Conservation (phyloP, 2,888 invertebrate species). For the Patella ulyssiponensis region DNA sequence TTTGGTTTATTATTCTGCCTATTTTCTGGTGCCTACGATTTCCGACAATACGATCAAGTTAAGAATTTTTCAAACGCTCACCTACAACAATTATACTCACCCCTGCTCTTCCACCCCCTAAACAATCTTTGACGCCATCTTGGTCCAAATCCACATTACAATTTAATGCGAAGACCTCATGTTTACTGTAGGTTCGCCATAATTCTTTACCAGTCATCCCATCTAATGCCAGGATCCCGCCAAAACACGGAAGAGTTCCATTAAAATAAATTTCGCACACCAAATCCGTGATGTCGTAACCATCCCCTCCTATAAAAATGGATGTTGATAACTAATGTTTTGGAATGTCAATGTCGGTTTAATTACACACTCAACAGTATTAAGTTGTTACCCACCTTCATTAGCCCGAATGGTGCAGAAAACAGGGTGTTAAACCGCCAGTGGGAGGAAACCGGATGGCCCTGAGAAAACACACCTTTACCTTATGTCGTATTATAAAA, state of each 20-base stretch:
- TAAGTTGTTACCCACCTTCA: too few relatives aligned
- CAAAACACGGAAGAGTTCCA: slow-evolving; percentile 79
- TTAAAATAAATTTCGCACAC: slow-evolving; percentile 80
- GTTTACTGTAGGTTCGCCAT: slow-evolving; percentile 82
- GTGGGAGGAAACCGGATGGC: too few relatives aligned
- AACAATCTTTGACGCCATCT: slow-evolving; percentile 81
- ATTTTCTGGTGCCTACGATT: too few relatives aligned
- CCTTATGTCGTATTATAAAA: too few relatives aligned
- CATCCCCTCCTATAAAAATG: slow-evolving; percentile 74
- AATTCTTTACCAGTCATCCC: slow-evolving; percentile 81
- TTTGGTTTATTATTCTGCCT: too few relatives aligned
- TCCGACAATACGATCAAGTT: too few relatives aligned
- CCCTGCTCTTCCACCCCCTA: slow-evolving; percentile 82
- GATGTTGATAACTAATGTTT: not conserved
- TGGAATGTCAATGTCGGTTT: too few relatives aligned
- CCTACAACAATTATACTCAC: slow-evolving; percentile 70
- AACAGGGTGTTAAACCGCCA: too few relatives aligned
- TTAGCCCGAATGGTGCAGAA: too few relatives aligned
- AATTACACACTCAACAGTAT: too few relatives aligned
- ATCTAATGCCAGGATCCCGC: slow-evolving; percentile 84
- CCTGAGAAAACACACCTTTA: too few relatives aligned
- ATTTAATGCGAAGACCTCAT: slow-evolving; percentile 82
- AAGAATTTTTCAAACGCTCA: too few relatives aligned
- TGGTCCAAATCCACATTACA: slow-evolving; percentile 81
- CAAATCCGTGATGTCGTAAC: slow-evolving; percentile 74